These are phyloP conservation scores for Clivina fossor DNA, from an alignment of 2,888 invertebrate genomes.

Conservation along the genomic window DNA sequence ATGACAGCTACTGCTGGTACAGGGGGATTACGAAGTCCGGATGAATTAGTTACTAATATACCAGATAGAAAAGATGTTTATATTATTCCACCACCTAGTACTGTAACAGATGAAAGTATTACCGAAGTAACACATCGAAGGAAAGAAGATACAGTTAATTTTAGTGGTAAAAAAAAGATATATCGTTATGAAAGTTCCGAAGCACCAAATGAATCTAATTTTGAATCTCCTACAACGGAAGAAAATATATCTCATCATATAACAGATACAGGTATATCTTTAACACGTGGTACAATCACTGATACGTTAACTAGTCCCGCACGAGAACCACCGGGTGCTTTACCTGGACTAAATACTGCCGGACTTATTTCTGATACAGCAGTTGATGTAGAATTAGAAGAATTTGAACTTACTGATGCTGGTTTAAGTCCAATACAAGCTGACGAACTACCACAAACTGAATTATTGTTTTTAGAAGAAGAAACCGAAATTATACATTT, in stretches of 20 bases:
- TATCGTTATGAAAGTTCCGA: conserved; percentile 55
- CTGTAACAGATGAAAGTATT: conserved; percentile 39
- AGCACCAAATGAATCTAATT: conserved; percentile 44
- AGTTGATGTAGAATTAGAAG: conserved; percentile 53
- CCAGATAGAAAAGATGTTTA: conserved; percentile 48
- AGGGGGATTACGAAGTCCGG: conserved; percentile 44
- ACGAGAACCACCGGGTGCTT: conserved; percentile 48
- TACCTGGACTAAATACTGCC: conserved; percentile 51
- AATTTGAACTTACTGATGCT: conserved; percentile 59
- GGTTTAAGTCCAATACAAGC: conserved; percentile 60
- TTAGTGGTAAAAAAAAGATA: conserved; percentile 56
- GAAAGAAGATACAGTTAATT: conserved; percentile 57
- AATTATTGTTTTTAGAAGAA: conserved; percentile 50
- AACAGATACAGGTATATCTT: conserved; percentile 59
- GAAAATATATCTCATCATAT: conserved; percentile 57
- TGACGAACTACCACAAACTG: conserved; percentile 53
- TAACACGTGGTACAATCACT: conserved; percentile 56
- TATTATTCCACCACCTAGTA: conserved; percentile 49
- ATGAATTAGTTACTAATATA: conserved; percentile 40
- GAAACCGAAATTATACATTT: conserved; percentile 48
- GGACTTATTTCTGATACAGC: conserved; percentile 55
- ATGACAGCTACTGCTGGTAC: conserved; percentile 53
- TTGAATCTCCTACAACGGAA: conserved; percentile 54
- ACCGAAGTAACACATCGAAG: conserved; percentile 48
- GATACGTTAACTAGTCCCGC: conserved; percentile 54